These are phyloP conservation scores for Ochotona princeps DNA, from an alignment of 2,113 vertebrate species.

Conservation along the genomic window DNA sequence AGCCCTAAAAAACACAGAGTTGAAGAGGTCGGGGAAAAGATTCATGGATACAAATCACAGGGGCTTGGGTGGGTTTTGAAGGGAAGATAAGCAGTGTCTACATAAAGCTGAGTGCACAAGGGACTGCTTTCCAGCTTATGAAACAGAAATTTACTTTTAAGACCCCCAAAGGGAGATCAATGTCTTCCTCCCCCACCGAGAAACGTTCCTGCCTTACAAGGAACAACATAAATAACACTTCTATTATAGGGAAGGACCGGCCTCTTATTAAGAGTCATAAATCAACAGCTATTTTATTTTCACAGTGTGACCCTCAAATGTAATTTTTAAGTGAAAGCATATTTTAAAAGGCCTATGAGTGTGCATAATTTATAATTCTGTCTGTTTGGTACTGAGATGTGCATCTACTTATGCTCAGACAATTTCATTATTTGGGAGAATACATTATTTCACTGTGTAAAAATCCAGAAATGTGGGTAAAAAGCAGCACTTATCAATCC, in stretches of 20 bases:
- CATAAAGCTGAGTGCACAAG: slow-evolving; percentile 1
- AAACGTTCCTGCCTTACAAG: slow-evolving; percentile 69
- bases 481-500: background rate
- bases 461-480: background rate
- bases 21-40: slow-evolving; percentile 56
- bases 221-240: slow-evolving; percentile 73
- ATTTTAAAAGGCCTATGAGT: slow-evolving; percentile 63
- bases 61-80: background rate
- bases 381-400: slow-evolving; percentile 1
- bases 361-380: slow-evolving; percentile 67
- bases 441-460: background rate
- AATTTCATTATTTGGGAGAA: slow-evolving; percentile 48
- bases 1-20: background rate
- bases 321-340: slow-evolving; percentile 69
- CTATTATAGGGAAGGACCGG: slow-evolving; percentile 71
- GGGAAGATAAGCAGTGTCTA: slow-evolving; percentile 47
- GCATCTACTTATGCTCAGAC: slow-evolving; percentile 50
- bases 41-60: slow-evolving; percentile 40
- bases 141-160: slow-evolving; percentile 74
- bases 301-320: slow-evolving; percentile 51
- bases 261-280: slow-evolving; percentile 78
- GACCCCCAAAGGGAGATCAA: slow-evolving; percentile 70
- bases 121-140: slow-evolving; percentile 43
- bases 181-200: slow-evolving; percentile 64
- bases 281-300: slow-evolving; percentile 76